Evolutionary conservation across 2,113 vertebrate genomes (phyloP), one percentile per base, ranked within the genome.

Genomic region (Guaruba guarouba): DNA sequence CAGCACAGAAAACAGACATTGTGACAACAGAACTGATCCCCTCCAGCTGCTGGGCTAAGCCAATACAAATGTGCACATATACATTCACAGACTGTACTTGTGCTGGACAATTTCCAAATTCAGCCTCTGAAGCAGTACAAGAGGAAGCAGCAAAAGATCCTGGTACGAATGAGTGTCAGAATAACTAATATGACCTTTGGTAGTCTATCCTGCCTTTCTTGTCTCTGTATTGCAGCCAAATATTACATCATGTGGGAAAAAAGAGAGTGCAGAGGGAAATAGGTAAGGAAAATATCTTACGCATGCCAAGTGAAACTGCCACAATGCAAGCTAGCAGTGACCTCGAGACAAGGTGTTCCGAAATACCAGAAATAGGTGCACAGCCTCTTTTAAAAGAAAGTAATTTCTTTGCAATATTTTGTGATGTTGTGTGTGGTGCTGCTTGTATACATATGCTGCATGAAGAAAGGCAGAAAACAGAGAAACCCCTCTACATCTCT

Each of bases 41-140:
- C 18, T 78, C 57, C 25, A 28, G 22, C 41, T 82, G 37, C 62
- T 63, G 66, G 33, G 31, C 33, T 70, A 27, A 69, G 29, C 27
- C 0, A 0, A 1, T 78, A 25, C 20, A 48, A 33, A 25, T 1
- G 2, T 7, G n/a, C 28, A 41, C 16, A 11, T 11, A 11, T 1
- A 9, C 17, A 2, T 23, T 81, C 59, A 16, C 17, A 44, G 17
- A 13, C n/a, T 46, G 31, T 57, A 13, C 43, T 66, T 37, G 44
- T 13, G 14, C 31, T 64, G 80, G 49, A 31, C 11, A 17, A 9
- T 52, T 74, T 31, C 73, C 66, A 74, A 61, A 77, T 31, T 59
- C 20, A 59, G 4, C 33, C 33, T 23, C 33, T 61, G 67, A 77
- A 66, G 44, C 20, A 20, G 35, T 15, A 31, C 71, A 76, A 51